Conservation (phyloP, 2,888 invertebrate species). For the Candidula unifasciata region DNA sequence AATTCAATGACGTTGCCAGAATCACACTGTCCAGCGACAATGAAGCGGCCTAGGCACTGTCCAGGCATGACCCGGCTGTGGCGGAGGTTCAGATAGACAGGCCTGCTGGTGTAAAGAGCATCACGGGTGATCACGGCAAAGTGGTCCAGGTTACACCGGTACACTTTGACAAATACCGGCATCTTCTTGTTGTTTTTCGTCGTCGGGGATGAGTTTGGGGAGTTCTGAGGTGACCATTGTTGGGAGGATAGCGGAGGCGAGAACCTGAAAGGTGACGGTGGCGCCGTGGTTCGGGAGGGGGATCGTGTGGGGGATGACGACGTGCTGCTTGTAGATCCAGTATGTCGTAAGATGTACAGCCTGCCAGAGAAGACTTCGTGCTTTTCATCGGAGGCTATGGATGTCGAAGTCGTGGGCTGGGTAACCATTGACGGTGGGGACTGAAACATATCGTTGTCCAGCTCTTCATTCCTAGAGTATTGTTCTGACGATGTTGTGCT, state of each 20-base stretch:
- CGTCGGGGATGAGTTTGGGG: conserved; percentile 2
- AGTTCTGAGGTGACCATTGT: not conserved
- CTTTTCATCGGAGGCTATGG: conserved; percentile 24
- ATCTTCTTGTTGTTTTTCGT: not conserved
- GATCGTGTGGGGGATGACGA: conserved; percentile 19
- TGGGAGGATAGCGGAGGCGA: not conserved
- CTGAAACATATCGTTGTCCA: conserved; percentile 47
- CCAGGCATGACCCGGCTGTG: conserved; percentile 42
- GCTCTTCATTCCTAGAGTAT: conserved; percentile 30
- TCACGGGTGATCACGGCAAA: conserved; percentile 49
- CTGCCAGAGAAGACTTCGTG: conserved; percentile 42
- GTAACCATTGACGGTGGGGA: not conserved
- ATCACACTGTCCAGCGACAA: conserved; percentile 41
- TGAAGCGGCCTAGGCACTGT: conserved; percentile 41
- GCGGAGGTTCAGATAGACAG: conserved; percentile 44
- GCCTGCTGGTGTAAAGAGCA: conserved; percentile 39
- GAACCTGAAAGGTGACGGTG: not conserved
- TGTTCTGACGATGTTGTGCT: not conserved
- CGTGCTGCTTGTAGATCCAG: conserved; percentile 11
- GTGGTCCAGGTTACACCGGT: conserved; percentile 47
- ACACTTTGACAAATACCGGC: conserved; percentile 44
- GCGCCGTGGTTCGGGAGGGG: not conserved
- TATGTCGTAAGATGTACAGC: conserved; percentile 42
- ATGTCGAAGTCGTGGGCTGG: not conserved
- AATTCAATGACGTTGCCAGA: conserved; percentile 48